Percentiles rank a stretch among this genome's conserved stretches.
These are phyloP conservation scores for Synergus itoensis DNA, from an alignment of 2,888 invertebrate species.

Conservation along the genomic window DNA sequence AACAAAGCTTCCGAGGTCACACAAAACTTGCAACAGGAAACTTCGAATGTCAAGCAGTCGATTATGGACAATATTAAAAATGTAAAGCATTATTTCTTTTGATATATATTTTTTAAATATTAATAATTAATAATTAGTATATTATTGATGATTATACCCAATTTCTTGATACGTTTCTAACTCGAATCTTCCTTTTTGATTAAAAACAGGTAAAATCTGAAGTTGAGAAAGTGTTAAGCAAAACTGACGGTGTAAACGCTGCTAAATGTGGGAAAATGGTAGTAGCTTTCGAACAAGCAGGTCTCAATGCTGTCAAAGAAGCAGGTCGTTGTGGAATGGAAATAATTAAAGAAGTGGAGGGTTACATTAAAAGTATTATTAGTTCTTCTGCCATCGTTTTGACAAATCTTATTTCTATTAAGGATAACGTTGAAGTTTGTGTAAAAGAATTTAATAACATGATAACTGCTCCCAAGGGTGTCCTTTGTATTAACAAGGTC, in stretches of 20 bases:
- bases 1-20: constrained; percentile 39
- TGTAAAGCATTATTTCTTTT: constrained; percentile 45
- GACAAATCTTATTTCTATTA: constrained; percentile 44
- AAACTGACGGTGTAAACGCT: constrained; percentile 47
- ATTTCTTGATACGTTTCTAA: neutral
- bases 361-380: constrained; percentile 54
- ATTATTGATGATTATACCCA: too few relatives aligned
- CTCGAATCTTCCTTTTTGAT: neutral
- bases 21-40: constrained; percentile 44
- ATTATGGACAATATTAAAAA: constrained; percentile 46
- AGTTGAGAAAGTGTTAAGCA: constrained; percentile 39
- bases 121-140: neutral
- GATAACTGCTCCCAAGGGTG: constrained; percentile 44
- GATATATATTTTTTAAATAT: neutral
- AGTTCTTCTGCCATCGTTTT: constrained; percentile 43
- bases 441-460: constrained; percentile 47
- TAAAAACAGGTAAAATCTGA: neutral
- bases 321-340: constrained; percentile 51
- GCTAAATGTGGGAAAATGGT: constrained; percentile 52
- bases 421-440: constrained; percentile 49
- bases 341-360: constrained; percentile 52
- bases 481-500: constrained; percentile 58
- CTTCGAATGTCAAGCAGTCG: constrained; percentile 40
- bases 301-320: constrained; percentile 33
- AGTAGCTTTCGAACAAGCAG: constrained; percentile 43